Percentiles rank a stretch among this genome's conserved stretches.
Evolutionary conservation across 2,888 invertebrate species (phyloP).

Genomic region (Calephelis perditalis): DNA sequence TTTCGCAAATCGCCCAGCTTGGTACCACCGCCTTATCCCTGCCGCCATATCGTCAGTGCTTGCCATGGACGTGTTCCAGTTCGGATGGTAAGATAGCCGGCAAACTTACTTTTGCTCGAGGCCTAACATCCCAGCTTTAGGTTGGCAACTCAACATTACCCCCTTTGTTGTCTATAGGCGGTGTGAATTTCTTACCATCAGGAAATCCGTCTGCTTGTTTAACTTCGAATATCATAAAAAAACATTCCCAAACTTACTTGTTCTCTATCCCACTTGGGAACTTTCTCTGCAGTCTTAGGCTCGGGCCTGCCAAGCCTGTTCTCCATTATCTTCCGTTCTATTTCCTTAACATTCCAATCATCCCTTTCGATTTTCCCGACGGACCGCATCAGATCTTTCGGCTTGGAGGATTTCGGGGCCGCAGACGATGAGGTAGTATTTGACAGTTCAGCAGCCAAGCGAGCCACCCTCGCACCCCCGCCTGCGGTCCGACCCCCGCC

Average conservation of each 20-base stretch:
- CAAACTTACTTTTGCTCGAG: too few relatives aligned
- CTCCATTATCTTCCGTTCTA: constrained; percentile 92
- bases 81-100: too few relatives aligned
- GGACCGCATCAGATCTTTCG: constrained; percentile 90
- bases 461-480: constrained; percentile 56
- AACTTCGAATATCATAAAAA: too few relatives aligned
- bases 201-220: too few relatives aligned
- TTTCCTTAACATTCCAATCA: constrained; percentile 95
- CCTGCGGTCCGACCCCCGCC: constrained; percentile 49
- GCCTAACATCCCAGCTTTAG: too few relatives aligned
- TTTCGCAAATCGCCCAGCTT: too few relatives aligned
- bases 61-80: too few relatives aligned
- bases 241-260: constrained; percentile 64
- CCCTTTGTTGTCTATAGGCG: too few relatives aligned
- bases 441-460: constrained; percentile 86
- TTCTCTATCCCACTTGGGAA: constrained; percentile 94
- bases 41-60: too few relatives aligned
- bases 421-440: constrained; percentile 70
- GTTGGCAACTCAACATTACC: too few relatives aligned
- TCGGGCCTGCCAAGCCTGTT: constrained; percentile 82
- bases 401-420: constrained; percentile 81
- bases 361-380: constrained; percentile 93
- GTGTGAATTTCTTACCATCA: too few relatives aligned
- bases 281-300: constrained; percentile 83
- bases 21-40: too few relatives aligned